Conservation (phyloP, 2,888 invertebrate genomes). For the Stenurella melanura region DNA sequence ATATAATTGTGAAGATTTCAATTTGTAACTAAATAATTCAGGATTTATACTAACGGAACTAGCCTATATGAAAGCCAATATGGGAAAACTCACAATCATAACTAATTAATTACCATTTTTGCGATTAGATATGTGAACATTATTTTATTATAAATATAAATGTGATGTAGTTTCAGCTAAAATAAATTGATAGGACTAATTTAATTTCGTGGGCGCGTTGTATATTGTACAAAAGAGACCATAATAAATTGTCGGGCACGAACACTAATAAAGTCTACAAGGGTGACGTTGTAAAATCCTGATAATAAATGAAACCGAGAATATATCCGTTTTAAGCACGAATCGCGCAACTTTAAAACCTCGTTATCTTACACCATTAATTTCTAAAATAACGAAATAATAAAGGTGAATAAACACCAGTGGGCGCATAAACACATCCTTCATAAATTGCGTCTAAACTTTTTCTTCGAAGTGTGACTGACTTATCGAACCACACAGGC, state of each 20-base stretch:
- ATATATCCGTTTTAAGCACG: constrained; percentile 12
- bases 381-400: constrained; percentile 2
- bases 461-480: neutral
- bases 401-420: neutral
- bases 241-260: constrained; percentile 28
- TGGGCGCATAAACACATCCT: constrained; percentile 1
- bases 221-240: constrained; percentile 14
- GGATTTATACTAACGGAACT: no score
- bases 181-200: neutral
- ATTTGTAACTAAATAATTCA: no score
- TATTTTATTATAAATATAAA: neutral
- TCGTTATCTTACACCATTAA: neutral
- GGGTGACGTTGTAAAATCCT: constrained; percentile 31
- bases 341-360: constrained; percentile 5
- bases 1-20: no score
- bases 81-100: no score
- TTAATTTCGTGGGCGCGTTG: constrained; percentile 7
- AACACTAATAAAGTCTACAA: constrained; percentile 23
- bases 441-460: neutral
- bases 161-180: neutral
- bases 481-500: neutral
- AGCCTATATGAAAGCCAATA: no score
- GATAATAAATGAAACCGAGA: constrained; percentile 22
- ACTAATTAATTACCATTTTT: no score
- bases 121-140: no score